A percentile compares a stretch with the other conserved stretches of the same genome.
These are phyloP conservation scores for Apotomis turbidana DNA, from an alignment of 2,888 invertebrate species.

Conservation along the genomic window DNA sequence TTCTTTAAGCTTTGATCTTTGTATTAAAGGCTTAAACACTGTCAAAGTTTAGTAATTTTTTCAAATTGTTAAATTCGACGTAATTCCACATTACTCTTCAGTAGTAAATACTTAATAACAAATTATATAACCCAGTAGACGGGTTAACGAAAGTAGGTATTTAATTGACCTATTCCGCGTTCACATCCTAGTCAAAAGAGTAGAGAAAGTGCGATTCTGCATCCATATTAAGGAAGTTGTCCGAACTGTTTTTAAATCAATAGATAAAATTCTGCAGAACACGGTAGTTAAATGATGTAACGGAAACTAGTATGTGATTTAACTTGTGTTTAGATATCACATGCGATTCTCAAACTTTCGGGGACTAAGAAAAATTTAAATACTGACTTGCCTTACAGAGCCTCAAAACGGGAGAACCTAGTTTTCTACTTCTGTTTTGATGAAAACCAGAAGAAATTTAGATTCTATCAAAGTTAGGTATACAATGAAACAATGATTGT, in stretches of 20 bases:
- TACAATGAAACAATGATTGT: no score
- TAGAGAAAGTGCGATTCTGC: constrained; percentile 12
- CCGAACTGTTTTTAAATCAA: constrained; percentile 7
- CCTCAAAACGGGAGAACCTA: no score
- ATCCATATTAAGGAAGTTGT: constrained; percentile 17
- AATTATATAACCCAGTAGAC: background rate
- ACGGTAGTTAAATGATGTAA: constrained; percentile 27
- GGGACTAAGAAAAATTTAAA: no score
- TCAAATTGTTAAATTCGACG: background rate
- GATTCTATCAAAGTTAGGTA: no score
- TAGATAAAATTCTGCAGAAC: constrained; percentile 4
- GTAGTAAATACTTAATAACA: background rate
- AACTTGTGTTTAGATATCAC: background rate
- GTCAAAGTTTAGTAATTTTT: no score
- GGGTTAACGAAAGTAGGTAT: background rate
- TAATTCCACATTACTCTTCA: background rate
- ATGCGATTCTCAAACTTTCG: no score
- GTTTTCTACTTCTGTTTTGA: no score
- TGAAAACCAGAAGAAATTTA: no score
- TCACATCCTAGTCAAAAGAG: background rate
- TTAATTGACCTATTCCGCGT: constrained; percentile 1
- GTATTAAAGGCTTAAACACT: no score
- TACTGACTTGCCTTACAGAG: no score
- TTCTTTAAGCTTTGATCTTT: no score
- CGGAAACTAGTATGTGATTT: constrained; percentile 8